Evolutionary conservation across 2,797 vertebrate species (phyloP), one percentile per base, ranked within the genome.

Genomic region (Galagoides demidoff): DNA sequence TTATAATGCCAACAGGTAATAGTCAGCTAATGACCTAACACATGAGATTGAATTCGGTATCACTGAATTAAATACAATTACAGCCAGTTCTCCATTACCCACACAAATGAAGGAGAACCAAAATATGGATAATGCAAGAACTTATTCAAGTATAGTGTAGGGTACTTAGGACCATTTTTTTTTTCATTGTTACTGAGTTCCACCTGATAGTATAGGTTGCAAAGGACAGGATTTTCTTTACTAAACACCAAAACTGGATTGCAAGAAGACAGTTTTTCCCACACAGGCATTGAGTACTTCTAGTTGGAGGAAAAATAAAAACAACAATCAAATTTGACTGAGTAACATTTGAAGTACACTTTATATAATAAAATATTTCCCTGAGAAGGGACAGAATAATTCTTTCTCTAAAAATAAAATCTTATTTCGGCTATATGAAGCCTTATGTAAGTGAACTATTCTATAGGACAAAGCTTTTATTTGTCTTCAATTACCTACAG

Each of bases 101-200:
- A 95, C 79, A 82, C 66, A 96, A 97, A 94, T 94, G 92, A 95
- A 95, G 96, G 88, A 83, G 89, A 96, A 90, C 89, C 20, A 92
- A 86, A 87, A 95, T 90, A 84, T 82, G 83, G n/a, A 93, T 73
- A 37, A 77, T 1, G 7, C 27, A 20, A 79, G 91, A 88, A 61
- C 11, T 71, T 63, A 31, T 4, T 8, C 19, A 83, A 43, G 23
- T 63, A 29, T n/a, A 79, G 27, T 10, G 3, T 37, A 77, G 39
- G 17, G 34, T 27, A 43, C 7, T 57, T 63, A 66, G 4, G 9
- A 3, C 12, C 43, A 31, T 71, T 92, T 77, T 78, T 74, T 49
- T 14, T 7, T 23, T 95, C 63, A 49, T 49, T 57, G 7, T 82
- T 59, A 66, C 76, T 66, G 74, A 70, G 55, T 74, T 85, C 83